Evolutionary conservation across 2,797 vertebrate species (phyloP), one percentile per base, ranked within the genome.

Genomic region (Chaetophractus vellerosus): DNA sequence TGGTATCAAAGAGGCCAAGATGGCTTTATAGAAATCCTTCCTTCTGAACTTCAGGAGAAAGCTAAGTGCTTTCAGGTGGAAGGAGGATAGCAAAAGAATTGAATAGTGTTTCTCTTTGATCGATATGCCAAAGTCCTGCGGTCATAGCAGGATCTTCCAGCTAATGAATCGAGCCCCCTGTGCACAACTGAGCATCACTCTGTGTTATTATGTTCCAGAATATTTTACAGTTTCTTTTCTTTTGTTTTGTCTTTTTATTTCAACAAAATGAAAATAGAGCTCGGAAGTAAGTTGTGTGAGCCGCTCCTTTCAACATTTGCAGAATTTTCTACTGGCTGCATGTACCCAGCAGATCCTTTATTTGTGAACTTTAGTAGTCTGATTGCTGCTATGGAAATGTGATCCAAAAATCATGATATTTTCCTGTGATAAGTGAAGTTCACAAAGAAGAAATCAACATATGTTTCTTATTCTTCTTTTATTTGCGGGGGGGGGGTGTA

Each of bases 351-450:
- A 98, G 98, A 99, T 98, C 98, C 98, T 99, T 99, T 98, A 97
- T 98, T 99, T 99, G 99, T 98, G 99, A 98, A 98, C 98, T 98
- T 98, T 98, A 98, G 98, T 99, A 98, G 98, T 99, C 98, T 98
- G 98, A 98, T 98, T 98, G 98, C 98, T 98, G 97, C 98, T 98
- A 98, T 99, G 98, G 98, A 98, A 98, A 98, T 91, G 90, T 98
- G 98, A 99, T 98, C 98, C 98, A 98, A 99, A 55, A 99, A 98
- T 99, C 98, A 99, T 99, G 99, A 99, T 99, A 98, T 99, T 99
- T 99, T 98, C 99, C 99, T 99, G 99, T 99, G 99, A 99, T 99
- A 99, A 99, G 99, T 99, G 99, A 99, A 99, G 99, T 99, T 99
- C 99, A 99, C 99, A 98, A 98, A 96, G 97, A 98, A 97, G 97